phyloP scores from a whole-genome alignment of 2,113 vertebrate genomes.

The Benitochromis conjunctus region DNA sequence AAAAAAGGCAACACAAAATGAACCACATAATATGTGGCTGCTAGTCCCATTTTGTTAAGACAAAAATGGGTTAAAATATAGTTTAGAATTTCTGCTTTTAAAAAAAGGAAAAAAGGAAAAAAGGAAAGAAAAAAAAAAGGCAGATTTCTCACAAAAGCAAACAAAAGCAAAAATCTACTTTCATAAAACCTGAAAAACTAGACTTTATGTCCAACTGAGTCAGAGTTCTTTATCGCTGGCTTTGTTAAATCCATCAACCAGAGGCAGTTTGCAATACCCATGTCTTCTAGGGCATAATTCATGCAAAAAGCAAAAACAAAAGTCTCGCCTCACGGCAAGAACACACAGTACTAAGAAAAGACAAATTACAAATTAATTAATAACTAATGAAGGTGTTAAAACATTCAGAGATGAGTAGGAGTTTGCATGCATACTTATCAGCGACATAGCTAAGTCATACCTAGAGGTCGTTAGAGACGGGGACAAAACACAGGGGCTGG shows the following conservation, averaged over 20 bases:
- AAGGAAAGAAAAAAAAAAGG: neutral
- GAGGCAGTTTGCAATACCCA: slow-evolving; percentile 36
- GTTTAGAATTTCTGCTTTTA: neutral
- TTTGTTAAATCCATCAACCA: slow-evolving; percentile 13
- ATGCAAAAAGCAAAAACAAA: slow-evolving; percentile 8
- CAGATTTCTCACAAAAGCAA: neutral
- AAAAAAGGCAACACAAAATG: slow-evolving; percentile 7
- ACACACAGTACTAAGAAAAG: slow-evolving; percentile 57
- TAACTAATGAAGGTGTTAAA: slow-evolving; percentile 56
- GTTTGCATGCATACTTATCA: slow-evolving; percentile 69
- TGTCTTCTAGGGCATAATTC: slow-evolving; percentile 33
- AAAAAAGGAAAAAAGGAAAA: too few relatives aligned
- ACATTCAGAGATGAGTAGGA: slow-evolving; percentile 48
- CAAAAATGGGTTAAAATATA: neutral
- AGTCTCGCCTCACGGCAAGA: slow-evolving; percentile 21
- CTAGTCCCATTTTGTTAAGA: neutral
- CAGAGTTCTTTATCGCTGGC: slow-evolving; percentile 9
- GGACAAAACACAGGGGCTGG: slow-evolving; percentile 59
- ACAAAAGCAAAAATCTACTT: neutral
- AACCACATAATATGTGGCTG: neutral
- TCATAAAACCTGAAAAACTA: slow-evolving; percentile 10
- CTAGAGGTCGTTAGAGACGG: slow-evolving; percentile 38
- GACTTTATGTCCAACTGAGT: neutral
- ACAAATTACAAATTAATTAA: slow-evolving; percentile 48
- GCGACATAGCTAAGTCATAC: slow-evolving; percentile 45